These are phyloP conservation scores for Brienomyrus longianalis DNA, from an alignment of 2,113 vertebrate species.

Conservation along the genomic window DNA sequence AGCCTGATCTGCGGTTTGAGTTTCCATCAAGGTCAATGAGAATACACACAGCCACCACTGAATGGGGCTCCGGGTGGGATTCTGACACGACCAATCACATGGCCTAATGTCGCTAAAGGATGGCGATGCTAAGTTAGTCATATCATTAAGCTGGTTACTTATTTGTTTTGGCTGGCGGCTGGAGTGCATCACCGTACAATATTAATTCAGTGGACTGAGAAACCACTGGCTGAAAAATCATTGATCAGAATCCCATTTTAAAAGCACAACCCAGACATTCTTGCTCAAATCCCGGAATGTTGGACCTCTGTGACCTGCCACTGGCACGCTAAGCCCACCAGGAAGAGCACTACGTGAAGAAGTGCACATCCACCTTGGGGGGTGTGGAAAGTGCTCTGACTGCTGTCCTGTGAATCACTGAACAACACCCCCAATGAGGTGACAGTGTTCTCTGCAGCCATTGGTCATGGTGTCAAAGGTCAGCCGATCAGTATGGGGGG, in stretches of 20 bases:
- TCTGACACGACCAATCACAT: slow-evolving; percentile 21
- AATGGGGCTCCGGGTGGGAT: not conserved
- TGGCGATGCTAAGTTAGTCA: not conserved
- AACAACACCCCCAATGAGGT: slow-evolving; percentile 57
- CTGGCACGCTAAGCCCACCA: not conserved
- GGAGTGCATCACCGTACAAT: not conserved
- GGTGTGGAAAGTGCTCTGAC: slow-evolving; percentile 44
- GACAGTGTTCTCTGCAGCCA: slow-evolving; percentile 57
- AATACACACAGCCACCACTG: slow-evolving; percentile 34
- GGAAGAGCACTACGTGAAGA: not conserved
- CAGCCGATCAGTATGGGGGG: slow-evolving; percentile 61
- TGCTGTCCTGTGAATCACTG: slow-evolving; percentile 50
- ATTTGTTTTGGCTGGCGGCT: not conserved
- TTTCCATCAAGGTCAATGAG: slow-evolving; percentile 40
- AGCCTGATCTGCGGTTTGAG: slow-evolving; percentile 34
- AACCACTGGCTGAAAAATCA: not conserved
- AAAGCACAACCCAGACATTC: not conserved
- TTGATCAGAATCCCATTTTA: not conserved
- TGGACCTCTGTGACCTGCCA: not conserved
- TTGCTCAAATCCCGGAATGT: not conserved
- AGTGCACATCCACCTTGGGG: slow-evolving; percentile 30
- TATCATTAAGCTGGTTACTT: not conserved
- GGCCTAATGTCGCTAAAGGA: not conserved
- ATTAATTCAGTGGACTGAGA: not conserved
- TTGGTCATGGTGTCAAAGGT: slow-evolving; percentile 51